Conservation (phyloP, 1,140 invertebrate species). For the Caenorhabditis tropicalis region DNA sequence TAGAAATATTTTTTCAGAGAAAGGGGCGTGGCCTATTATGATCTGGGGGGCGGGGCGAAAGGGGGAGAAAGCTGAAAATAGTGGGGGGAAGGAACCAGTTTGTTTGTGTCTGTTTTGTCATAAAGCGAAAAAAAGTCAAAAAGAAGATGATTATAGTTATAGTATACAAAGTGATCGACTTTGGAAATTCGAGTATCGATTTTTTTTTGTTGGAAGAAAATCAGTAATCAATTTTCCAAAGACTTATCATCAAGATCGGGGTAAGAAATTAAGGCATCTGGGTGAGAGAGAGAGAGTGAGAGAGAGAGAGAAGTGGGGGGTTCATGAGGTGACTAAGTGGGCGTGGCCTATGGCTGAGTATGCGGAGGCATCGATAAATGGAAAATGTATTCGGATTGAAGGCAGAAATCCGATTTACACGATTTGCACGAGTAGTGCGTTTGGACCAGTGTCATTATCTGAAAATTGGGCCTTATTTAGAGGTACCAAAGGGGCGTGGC, state of each 20-base stretch:
- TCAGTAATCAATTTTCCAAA: background rate
- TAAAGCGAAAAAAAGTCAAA: no score
- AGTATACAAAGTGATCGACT: no score
- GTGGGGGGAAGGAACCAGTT: no score
- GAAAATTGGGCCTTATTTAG: background rate
- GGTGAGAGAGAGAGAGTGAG: background rate
- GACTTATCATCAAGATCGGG: background rate
- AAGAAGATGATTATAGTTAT: no score
- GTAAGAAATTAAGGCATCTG: background rate
- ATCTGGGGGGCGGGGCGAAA: no score
- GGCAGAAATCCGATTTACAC: slow-evolving; percentile 65
- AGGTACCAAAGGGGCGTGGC: no score
- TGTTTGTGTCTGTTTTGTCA: no score
- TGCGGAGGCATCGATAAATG: slow-evolving; percentile 40
- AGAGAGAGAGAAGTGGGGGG: background rate
- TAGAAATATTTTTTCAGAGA: no score
- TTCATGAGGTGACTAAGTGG: slow-evolving; percentile 19
- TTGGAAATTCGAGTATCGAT: background rate
- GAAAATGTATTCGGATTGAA: slow-evolving; percentile 56
- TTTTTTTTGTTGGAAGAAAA: background rate
- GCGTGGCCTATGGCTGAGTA: background rate
- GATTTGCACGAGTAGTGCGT: slow-evolving; percentile 67
- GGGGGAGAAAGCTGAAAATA: background rate
- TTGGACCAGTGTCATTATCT: slow-evolving; percentile 66
- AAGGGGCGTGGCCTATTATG: no score